Conservation (phyloP, 2,888 invertebrate species). For the Acrobasis suavella region DNA sequence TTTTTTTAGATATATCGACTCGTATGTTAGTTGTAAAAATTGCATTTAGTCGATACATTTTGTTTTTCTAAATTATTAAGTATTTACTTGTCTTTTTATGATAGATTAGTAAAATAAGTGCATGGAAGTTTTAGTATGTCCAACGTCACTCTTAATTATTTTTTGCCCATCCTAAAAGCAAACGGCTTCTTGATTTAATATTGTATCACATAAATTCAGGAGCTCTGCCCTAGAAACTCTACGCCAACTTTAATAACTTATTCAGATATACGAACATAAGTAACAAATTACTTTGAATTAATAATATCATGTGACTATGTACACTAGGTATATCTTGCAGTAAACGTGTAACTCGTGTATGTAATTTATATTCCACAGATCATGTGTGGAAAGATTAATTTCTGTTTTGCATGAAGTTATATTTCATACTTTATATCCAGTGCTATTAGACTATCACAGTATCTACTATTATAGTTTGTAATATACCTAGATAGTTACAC, state of each 20-base stretch:
- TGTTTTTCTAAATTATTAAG: no score
- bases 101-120: no score
- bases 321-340: conserved; percentile 32
- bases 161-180: no score
- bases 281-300: neutral
- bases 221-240: neutral
- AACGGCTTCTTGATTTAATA: no score
- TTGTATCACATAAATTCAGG: no score
- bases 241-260: neutral
- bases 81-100: no score
- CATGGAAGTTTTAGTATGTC: no score
- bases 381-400: conserved; percentile 19
- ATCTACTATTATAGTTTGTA: neutral
- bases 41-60: no score
- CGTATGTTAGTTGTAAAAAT: no score
- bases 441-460: neutral
- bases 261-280: neutral
- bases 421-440: neutral
- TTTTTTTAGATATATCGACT: no score
- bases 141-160: no score
- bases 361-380: conserved; percentile 28
- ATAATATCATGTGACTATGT: conserved; percentile 19
- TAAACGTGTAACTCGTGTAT: conserved; percentile 19
- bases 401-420: conserved; percentile 7
- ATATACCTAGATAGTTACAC: no score